Evolutionary conservation across 2,113 vertebrate genomes (phyloP), one percentile per base, ranked within the genome.

Genomic region (Macrotus californicus): DNA sequence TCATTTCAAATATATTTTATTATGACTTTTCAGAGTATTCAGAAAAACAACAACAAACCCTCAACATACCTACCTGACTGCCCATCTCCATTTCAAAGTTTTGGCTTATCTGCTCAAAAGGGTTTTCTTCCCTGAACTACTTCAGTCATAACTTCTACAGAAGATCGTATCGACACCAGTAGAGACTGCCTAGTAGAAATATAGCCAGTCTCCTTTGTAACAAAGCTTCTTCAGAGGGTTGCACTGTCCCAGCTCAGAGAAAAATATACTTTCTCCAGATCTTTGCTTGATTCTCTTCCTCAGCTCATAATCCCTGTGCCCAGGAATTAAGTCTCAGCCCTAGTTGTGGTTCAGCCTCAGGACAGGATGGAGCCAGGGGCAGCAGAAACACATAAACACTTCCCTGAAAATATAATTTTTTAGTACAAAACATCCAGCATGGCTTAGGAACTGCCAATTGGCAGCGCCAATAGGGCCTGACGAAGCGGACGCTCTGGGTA

Each of bases 281-380:
- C 91, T 94, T 93, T 91, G 72, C 94, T 96, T 96, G 94, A 97
- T 87, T 96, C 91, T 95, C 79, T 95, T 93, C 69, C 93, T 95
- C 48, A 56, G 89, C 91, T 97, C 93, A 11, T 94, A 96, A 95
- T 92, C 94, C 87, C 88, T 94, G 64, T 92, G 91, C 84, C 80
- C 85, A 95, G 81, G 82, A 94, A 80, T 94, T 79, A 91, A 94
- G 94, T 94, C 95, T 95, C 89, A 95, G 93, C 88, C 91, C 94
- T 88, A 93, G 88, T 66, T 97, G 96, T 96, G 96, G 96, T 97
- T 97, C 95, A 96, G 89, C 83, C 91, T 95, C 89, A 95, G 95
- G 91, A 97, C 91, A 96, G 86, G 59, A 96, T 94, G 93, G 96
- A 97, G 95, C 94, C 96, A 96, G 86, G 83, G 52, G 91, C 87